A percentile compares a stretch with the other conserved stretches of the same genome.
Conservation (phyloP, 2,797 vertebrate genomes). For the Decapterus maruadsi region DNA sequence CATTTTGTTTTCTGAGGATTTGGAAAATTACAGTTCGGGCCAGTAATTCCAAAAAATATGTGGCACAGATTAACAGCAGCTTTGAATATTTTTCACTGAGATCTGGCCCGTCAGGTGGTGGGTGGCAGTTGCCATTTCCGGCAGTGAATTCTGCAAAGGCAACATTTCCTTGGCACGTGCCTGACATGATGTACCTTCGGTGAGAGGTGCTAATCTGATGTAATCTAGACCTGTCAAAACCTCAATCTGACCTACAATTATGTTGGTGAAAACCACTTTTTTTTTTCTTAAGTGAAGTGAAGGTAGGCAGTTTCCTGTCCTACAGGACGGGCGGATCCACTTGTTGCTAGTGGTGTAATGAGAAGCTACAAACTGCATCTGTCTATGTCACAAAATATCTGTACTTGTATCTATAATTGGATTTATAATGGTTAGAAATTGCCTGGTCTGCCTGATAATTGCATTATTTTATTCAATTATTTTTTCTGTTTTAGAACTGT, state of each 20-base stretch:
- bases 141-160: not conserved
- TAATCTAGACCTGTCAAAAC: not conserved
- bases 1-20: not conserved
- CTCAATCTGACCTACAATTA: not conserved
- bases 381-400: not conserved
- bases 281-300: not conserved
- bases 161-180: not conserved
- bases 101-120: no score
- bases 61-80: not conserved
- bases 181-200: not conserved
- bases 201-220: not conserved
- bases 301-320: not conserved
- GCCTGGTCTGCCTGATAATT: not conserved
- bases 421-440: not conserved
- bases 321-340: not conserved
- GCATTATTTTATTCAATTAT: no score
- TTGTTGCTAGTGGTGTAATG: not conserved
- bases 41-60: not conserved
- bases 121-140: not conserved
- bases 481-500: no score
- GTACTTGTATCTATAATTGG: not conserved
- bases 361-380: not conserved
- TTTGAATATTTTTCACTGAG: not conserved
- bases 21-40: not conserved
- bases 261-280: not conserved